Evolutionary conservation across 2,113 vertebrate species (phyloP).

Genomic region (Grammomys dolichurus): DNA sequence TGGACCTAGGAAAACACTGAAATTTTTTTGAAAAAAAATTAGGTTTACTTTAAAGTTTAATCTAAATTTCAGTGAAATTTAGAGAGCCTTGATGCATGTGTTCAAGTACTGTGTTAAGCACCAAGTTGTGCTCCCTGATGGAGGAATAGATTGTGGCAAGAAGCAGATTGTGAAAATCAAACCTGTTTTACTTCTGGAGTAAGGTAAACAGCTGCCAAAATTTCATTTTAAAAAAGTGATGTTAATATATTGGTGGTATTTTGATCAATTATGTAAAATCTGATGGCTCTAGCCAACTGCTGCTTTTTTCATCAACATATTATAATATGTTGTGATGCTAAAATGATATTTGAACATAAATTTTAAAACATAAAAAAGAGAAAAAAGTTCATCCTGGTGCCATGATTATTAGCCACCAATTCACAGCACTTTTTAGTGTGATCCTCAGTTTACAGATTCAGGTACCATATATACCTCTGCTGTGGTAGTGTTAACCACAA

Average conservation of each 20-base stretch:
- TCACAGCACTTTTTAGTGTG: neutral
- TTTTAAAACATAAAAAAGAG: neutral
- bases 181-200: neutral
- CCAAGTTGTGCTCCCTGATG: neutral
- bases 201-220: neutral
- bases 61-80: slow-evolving; percentile 17
- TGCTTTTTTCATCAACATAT: neutral
- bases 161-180: neutral
- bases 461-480: neutral
- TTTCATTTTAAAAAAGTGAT: neutral
- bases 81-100: neutral
- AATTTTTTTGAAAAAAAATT: neutral
- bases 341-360: neutral
- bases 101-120: neutral
- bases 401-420: neutral
- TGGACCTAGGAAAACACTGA: too few relatives aligned
- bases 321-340: neutral
- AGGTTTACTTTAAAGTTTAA: neutral
- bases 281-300: neutral
- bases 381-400: neutral
- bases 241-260: neutral
- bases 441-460: neutral
- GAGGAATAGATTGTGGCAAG: neutral
- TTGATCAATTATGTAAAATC: slow-evolving; percentile 1
- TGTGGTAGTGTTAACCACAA: neutral